Base-by-base conservation (phyloP, 2,113 vertebrate species). In the Salvelinus sp. region DNA sequence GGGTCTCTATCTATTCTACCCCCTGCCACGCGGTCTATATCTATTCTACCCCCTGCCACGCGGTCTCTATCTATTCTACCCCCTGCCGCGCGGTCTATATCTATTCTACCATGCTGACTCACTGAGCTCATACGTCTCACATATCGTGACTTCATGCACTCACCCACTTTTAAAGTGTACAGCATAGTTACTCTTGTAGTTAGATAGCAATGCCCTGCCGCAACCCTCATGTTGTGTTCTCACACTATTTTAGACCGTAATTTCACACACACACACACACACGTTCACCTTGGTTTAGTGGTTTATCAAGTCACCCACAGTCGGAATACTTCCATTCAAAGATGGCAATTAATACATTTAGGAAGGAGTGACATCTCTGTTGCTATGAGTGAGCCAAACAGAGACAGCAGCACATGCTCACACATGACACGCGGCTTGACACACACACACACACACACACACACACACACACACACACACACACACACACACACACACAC, bases 351-450 rank as follows among this genome's bases (percentile, higher is more conserved):
- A 77, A 87, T 89, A 85, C 85, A 81, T 78, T 66, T 69, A 14
- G 27, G 25, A 27, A 47, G 84, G 73, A 83, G 77, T 83, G 78
- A 73, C 71, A 73, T 81, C n/a, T 85, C 79, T 30, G 79, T 81
- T 90, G 78, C 91, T 80, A 90, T 89, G 92, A 92, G 91, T 23
- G 79, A 83, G 68, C 70, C 85, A 90, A 86, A 91, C 87, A 91
- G 57, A 44, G 75, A 87, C 76, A 82, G 13, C 38, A 44, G 74
- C 73, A 70, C 10, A 75, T 82, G 10, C 60, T 9, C 54, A 23
- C 23, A 30, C 23, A 9, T 57, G 16, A 14, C 54, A 48, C 57
- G 33, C 67, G 69, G 25, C 12, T 63, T 9, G 47, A 60, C 54
- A 28, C 23, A 48, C 70, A 60, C 30, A 66, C 44, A n/a, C n/a